These are phyloP conservation scores for Hyperoodon ampullatus DNA, from an alignment of 2,113 vertebrate species.

Conservation along the genomic window DNA sequence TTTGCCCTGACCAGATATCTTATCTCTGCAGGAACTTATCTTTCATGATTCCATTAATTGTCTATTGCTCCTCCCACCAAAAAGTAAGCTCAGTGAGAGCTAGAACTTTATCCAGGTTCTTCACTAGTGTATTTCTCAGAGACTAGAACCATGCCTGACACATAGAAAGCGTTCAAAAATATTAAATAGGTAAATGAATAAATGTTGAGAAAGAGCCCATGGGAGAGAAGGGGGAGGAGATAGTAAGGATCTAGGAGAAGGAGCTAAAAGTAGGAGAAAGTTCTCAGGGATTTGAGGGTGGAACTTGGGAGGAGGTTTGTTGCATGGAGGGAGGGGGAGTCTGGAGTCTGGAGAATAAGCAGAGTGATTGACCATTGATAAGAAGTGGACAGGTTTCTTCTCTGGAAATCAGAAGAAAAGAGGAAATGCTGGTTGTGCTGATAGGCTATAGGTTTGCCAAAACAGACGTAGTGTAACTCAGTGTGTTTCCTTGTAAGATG, in stretches of 20 bases:
- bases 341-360: neutral
- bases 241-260: neutral
- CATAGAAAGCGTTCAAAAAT: neutral
- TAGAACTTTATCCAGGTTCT: neutral
- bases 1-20: neutral
- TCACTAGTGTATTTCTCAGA: neutral
- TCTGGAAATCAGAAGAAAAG: neutral
- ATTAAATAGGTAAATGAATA: neutral
- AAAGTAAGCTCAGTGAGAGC: neutral
- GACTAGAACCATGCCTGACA: neutral
- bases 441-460: neutral
- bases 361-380: neutral
- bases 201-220: neutral
- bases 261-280: neutral
- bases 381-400: neutral
- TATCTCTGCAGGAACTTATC: neutral
- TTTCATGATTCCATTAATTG: neutral
- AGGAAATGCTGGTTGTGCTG: neutral
- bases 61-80: neutral
- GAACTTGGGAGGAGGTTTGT: neutral
- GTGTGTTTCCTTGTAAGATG: neutral
- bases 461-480: neutral
- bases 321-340: no score
- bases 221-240: neutral
- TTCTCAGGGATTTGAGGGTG: neutral